Percentiles rank a stretch among this genome's conserved stretches.
Conservation (phyloP, 1,140 invertebrate genomes). For the Pseudomyrmex sp. region DNA sequence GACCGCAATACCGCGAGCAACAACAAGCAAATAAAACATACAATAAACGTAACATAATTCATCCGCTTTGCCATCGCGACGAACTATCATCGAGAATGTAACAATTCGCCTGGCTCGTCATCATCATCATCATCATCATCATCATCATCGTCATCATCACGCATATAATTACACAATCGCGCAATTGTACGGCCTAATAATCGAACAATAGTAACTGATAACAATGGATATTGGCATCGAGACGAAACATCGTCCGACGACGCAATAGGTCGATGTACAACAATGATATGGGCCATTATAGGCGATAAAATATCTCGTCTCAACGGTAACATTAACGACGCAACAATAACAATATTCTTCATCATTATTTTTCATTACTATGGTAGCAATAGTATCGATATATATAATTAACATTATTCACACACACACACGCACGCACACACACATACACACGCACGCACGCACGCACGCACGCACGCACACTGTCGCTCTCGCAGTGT, state of each 20-base stretch:
- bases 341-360: slow-evolving; percentile 54
- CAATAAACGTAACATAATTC: slow-evolving; percentile 40
- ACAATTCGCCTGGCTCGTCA: slow-evolving; percentile 42
- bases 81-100: slow-evolving; percentile 13
- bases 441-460: too few relatives aligned
- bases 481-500: slow-evolving; percentile 24
- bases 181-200: slow-evolving; percentile 49
- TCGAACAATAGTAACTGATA: slow-evolving; percentile 58
- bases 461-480: background rate
- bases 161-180: slow-evolving; percentile 45
- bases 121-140: background rate
- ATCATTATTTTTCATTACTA: slow-evolving; percentile 26
- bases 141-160: background rate
- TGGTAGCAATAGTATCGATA: slow-evolving; percentile 1
- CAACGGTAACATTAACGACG: slow-evolving; percentile 49
- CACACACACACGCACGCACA: background rate
- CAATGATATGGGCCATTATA: slow-evolving; percentile 5
- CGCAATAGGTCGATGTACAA: slow-evolving; percentile 4
- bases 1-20: slow-evolving; percentile 29
- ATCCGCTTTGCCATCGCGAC: slow-evolving; percentile 32
- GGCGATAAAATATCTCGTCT: slow-evolving; percentile 48
- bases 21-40: slow-evolving; percentile 48
- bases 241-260: slow-evolving; percentile 20
- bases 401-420: slow-evolving; percentile 52
- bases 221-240: slow-evolving; percentile 43